Percentiles rank a stretch among this genome's conserved stretches.
phyloP scores from a whole-genome alignment of 37 sponge, comb jelly and placozoan species.

The Haliclona indistincta region DNA sequence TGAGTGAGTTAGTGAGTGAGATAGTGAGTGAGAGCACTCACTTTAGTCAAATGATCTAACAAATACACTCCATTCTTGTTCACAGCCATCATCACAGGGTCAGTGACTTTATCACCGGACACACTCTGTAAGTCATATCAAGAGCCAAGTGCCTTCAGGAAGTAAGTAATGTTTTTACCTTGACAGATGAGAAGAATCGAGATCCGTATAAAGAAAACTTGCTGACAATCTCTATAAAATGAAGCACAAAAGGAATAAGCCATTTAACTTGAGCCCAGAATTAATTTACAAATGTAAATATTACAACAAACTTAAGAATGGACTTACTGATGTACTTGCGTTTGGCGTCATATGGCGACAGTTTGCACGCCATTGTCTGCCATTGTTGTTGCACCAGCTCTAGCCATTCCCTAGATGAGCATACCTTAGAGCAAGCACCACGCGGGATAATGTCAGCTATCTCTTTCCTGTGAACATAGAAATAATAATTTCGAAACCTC shows the following conservation, averaged over 20 bases:
- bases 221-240: conserved; percentile 26
- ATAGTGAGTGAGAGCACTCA: conserved; percentile 5
- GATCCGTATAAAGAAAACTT: conserved; percentile 56
- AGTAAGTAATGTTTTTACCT: conserved; percentile 29
- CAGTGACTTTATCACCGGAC: conserved; percentile 33
- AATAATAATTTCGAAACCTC: too few species aligned
- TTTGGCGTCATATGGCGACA: conserved; percentile 20
- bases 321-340: conserved; percentile 35
- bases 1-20: too few species aligned
- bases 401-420: conserved; percentile 52
- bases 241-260: too few species aligned
- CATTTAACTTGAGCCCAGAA: too few species aligned
- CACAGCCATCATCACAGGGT: conserved; percentile 40
- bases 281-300: too few species aligned
- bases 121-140: conserved; percentile 21
- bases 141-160: too few species aligned
- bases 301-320: not conserved
- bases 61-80: conserved; percentile 60
- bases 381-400: conserved; percentile 31
- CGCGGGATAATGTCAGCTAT: too few species aligned
- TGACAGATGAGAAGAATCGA: conserved; percentile 53
- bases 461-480: too few species aligned
- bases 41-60: conserved; percentile 43
- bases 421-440: too few species aligned
- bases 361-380: conserved; percentile 6